Percentiles rank a stretch among this genome's conserved stretches.
Evolutionary conservation across 2,113 vertebrate genomes (phyloP).

Genomic region (Hyla sarda): DNA sequence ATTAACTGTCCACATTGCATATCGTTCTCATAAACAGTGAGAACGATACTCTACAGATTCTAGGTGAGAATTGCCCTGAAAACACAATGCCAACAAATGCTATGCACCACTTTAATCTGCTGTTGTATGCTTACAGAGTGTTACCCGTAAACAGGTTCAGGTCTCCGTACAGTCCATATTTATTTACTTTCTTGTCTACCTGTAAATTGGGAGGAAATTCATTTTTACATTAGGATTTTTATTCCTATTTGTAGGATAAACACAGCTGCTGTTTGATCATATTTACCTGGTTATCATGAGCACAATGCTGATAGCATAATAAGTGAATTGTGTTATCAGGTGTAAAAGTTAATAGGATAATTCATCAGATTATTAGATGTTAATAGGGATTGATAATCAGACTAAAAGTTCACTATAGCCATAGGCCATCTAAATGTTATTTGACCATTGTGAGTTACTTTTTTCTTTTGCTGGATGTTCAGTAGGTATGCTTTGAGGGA

Average conservation of each 20-base stretch:
- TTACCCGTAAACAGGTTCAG: not conserved
- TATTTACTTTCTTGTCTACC: slow-evolving; percentile 34
- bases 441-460: not conserved
- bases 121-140: not conserved
- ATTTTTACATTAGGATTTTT: not conserved
- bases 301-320: slow-evolving; percentile 1
- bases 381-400: slow-evolving; percentile 31
- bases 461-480: not conserved
- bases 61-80: too few relatives aligned
- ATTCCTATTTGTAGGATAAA: slow-evolving; percentile 70
- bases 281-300: not conserved
- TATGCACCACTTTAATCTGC: too few relatives aligned
- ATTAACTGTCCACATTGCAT: too few relatives aligned
- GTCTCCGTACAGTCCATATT: not conserved
- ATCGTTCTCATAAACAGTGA: too few relatives aligned
- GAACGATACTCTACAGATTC: too few relatives aligned
- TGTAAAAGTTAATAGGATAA: slow-evolving; percentile 5
- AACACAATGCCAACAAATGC: too few relatives aligned
- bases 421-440: not conserved
- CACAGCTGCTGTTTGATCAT: slow-evolving; percentile 71
- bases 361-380: slow-evolving; percentile 24
- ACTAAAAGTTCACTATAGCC: not conserved
- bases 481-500: not conserved
- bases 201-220: slow-evolving; percentile 38
- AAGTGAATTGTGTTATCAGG: slow-evolving; percentile 41